Conservation (phyloP, 2,797 vertebrate species). For the Diglossa cyanea region DNA sequence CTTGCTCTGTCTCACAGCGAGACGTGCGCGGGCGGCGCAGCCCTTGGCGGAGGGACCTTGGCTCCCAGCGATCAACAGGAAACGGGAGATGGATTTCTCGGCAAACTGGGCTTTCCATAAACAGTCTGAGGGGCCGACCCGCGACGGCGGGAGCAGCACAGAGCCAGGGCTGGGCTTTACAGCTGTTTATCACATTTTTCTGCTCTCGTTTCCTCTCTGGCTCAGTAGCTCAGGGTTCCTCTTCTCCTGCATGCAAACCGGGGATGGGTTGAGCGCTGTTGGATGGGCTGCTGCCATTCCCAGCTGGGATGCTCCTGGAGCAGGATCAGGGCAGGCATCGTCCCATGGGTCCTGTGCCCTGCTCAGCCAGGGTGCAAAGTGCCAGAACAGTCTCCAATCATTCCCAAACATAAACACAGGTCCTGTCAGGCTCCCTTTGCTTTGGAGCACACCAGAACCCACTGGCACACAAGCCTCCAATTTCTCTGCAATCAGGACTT, state of each 20-base stretch:
- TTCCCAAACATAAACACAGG: neutral
- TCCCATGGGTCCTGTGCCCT: neutral
- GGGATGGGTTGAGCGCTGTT: accelerated
- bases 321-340: neutral
- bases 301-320: neutral
- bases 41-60: conserved; percentile 47
- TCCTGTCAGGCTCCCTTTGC: neutral
- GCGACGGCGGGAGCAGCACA: conserved; percentile 31
- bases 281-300: neutral
- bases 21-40: neutral
- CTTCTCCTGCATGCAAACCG: neutral
- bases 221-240: neutral
- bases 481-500: conserved; percentile 58
- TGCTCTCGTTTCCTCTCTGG: conserved; percentile 26
- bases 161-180: conserved; percentile 26
- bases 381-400: neutral
- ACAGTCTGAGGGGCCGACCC: conserved; percentile 64
- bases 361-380: neutral
- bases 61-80: conserved; percentile 66
- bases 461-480: conserved; percentile 8
- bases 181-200: conserved; percentile 54
- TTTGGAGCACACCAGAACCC: neutral
- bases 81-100: conserved; percentile 71
- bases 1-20: neutral
- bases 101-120: conserved; percentile 69